A percentile compares a stretch with the other conserved stretches of the same genome.
Conservation (phyloP, 2,113 vertebrate genomes). For the Marcusenius ussheri region DNA sequence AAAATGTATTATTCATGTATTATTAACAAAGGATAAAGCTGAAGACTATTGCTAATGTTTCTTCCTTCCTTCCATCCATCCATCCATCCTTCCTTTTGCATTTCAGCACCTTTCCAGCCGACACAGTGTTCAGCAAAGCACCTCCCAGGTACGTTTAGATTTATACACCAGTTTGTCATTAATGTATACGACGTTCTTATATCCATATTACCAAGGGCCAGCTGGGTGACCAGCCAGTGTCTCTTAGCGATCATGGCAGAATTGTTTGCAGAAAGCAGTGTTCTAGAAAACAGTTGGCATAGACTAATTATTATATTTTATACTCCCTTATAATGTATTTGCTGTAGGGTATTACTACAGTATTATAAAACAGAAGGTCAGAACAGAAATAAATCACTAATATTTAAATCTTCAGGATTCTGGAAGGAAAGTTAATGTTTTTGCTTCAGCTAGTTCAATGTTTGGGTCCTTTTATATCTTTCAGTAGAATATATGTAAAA, state of each 20-base stretch:
- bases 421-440: background rate
- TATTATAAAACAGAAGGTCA: background rate
- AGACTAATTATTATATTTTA: background rate
- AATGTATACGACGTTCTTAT: background rate
- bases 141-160: constrained; percentile 70
- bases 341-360: background rate
- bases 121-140: constrained; percentile 92
- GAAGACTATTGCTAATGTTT: background rate
- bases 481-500: background rate
- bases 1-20: background rate
- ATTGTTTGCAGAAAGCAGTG: background rate
- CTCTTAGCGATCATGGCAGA: background rate
- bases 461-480: background rate
- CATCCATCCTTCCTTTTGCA: constrained; percentile 34
- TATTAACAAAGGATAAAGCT: background rate
- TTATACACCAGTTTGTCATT: background rate
- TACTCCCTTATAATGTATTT: background rate
- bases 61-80: constrained; percentile 21
- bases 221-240: background rate
- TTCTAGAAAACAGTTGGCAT: background rate
- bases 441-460: background rate
- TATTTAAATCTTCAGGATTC: background rate
- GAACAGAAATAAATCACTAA: background rate
- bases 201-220: background rate
- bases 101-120: constrained; percentile 89